Percentiles rank a stretch among this genome's conserved stretches.
Evolutionary conservation across 2,113 vertebrate species (phyloP).

Genomic region (Anguilla japonica): DNA sequence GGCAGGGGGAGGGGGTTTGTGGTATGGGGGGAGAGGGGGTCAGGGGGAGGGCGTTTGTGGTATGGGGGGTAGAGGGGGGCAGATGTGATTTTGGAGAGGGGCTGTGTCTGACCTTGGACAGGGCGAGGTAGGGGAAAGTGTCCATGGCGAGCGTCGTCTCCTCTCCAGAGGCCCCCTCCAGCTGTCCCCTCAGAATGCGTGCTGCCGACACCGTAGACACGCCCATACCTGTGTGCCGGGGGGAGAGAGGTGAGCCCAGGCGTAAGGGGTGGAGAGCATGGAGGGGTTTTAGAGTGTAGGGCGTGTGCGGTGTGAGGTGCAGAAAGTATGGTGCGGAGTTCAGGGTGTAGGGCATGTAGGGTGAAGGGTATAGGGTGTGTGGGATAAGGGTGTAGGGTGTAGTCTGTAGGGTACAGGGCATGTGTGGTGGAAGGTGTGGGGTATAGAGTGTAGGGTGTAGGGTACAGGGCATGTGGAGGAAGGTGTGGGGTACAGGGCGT

Average conservation of each 20-base stretch:
- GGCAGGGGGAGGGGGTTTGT: neutral
- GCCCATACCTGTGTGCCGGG: conserved; percentile 69
- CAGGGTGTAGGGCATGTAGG: too few species aligned
- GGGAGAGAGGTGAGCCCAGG: neutral
- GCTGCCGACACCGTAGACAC: conserved; percentile 75
- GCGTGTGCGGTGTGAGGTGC: too few species aligned
- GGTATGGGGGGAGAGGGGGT: neutral
- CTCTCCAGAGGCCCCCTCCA: conserved; percentile 67
- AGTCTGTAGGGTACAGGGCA: too few species aligned
- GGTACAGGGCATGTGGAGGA: too few species aligned
- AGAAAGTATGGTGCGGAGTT: too few species aligned
- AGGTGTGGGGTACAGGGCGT: too few species aligned
- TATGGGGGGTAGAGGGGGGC: neutral
- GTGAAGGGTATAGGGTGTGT: too few species aligned
- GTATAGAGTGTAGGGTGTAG: too few species aligned
- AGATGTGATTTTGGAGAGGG: neutral
- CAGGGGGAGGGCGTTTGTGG: neutral
- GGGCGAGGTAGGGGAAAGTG: conserved; percentile 72
- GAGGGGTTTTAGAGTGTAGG: too few species aligned
- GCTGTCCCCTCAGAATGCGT: conserved; percentile 73
- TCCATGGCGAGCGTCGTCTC: conserved; percentile 73
- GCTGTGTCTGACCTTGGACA: conserved; percentile 69
- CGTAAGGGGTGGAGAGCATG: neutral
- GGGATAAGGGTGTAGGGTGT: too few species aligned
- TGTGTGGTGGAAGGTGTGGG: too few species aligned